phyloP scores from a whole-genome alignment of 2,888 invertebrate species.

The Micoletzkya japonica region DNA sequence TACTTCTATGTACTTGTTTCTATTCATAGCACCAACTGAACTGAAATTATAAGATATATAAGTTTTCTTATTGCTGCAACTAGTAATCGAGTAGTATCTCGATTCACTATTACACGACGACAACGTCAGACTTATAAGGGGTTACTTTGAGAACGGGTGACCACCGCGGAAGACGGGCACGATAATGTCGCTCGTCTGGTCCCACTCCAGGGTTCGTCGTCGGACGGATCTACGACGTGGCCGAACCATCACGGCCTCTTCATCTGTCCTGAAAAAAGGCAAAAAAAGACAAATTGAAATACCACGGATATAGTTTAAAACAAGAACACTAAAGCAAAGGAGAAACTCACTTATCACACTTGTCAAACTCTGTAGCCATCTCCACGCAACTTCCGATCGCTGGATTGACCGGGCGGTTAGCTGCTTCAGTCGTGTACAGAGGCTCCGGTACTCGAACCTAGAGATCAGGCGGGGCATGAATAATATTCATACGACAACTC shows the following conservation, averaged over 20 bases:
- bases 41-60: too few species aligned
- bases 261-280: background rate
- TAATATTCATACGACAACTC: background rate
- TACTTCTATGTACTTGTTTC: background rate
- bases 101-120: too few species aligned
- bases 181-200: background rate
- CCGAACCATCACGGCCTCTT: conserved; percentile 13
- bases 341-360: conserved; percentile 1
- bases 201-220: conserved; percentile 3
- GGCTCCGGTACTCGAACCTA: conserved; percentile 42
- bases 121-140: too few species aligned
- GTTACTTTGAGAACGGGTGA: too few species aligned
- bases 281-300: background rate
- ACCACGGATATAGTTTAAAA: background rate
- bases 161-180: conserved; percentile 5
- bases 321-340: background rate
- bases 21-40: too few species aligned
- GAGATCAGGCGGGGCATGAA: background rate
- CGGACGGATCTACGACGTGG: background rate
- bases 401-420: conserved; percentile 54
- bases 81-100: too few species aligned
- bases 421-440: conserved; percentile 56
- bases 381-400: conserved; percentile 58
- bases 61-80: too few species aligned
- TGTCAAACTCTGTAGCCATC: conserved; percentile 18